A percentile compares a stretch with the other conserved stretches of the same genome.
These are phyloP conservation scores for Leucophenga maculata DNA, from an alignment of 2,888 invertebrate genomes.

Conservation along the genomic window DNA sequence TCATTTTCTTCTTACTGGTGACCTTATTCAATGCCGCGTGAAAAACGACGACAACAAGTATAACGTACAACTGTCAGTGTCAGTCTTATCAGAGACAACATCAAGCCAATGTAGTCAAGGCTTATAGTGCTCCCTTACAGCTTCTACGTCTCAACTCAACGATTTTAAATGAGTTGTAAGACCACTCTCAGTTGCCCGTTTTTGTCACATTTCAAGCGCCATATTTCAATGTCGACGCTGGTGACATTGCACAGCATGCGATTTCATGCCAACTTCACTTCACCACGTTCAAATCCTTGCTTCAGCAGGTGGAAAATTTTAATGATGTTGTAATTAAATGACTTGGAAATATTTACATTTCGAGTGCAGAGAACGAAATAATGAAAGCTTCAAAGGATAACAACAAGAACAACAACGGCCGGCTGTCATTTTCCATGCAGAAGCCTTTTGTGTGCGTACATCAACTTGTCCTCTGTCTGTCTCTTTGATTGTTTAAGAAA, in stretches of 20 bases:
- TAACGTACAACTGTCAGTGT: neutral
- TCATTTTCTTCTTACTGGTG: too few species aligned
- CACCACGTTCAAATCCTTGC: neutral
- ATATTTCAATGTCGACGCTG: slow-evolving; percentile 16
- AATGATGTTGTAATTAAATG: slow-evolving; percentile 66
- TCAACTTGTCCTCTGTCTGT: neutral
- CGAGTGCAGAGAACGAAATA: slow-evolving; percentile 40
- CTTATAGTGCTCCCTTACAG: neutral
- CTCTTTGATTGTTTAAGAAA: slow-evolving; percentile 4
- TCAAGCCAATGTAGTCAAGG: neutral
- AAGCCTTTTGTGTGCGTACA: neutral
- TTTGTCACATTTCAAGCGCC: slow-evolving; percentile 21
- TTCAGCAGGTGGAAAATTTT: slow-evolving; percentile 54
- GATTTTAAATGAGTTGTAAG: slow-evolving; percentile 20
- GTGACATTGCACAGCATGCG: neutral
- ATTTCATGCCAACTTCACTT: too few species aligned
- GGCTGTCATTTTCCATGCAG: slow-evolving; percentile 34
- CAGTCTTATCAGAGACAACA: slow-evolving; percentile 1
- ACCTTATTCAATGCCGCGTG: too few species aligned
- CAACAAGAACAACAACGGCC: slow-evolving; percentile 31
- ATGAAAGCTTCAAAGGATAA: slow-evolving; percentile 2
- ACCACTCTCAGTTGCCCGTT: neutral
- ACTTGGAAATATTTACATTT: slow-evolving; percentile 61
- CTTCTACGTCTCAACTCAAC: neutral
- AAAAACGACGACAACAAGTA: too few species aligned